Conservation (phyloP, 2,797 vertebrate genomes). For the Anomalospiza imberbis region DNA sequence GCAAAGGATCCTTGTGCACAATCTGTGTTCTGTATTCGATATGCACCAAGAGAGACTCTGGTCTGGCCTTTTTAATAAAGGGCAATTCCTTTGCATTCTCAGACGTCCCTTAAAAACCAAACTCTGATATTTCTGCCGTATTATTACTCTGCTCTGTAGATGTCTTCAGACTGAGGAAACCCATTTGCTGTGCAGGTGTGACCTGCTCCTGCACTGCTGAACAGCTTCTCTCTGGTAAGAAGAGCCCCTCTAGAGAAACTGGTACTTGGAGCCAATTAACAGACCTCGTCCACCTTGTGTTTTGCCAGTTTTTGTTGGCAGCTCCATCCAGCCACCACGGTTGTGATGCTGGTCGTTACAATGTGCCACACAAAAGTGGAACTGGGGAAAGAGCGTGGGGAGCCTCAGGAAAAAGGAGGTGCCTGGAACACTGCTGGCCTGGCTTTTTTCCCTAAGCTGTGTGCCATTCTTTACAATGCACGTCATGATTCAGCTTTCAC, state of each 20-base stretch:
- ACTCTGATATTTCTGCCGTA: constrained; percentile 12
- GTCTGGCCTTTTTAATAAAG: constrained; percentile 49
- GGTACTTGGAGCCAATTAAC: constrained; percentile 32
- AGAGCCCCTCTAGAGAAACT: constrained; percentile 18
- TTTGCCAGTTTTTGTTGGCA: constrained; percentile 54
- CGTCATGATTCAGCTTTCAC: not conserved
- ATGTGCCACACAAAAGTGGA: not conserved
- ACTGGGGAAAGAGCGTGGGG: not conserved
- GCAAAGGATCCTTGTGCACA: not conserved
- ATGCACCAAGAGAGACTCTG: constrained; percentile 5
- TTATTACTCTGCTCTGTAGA: constrained; percentile 31
- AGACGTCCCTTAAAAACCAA: constrained; percentile 49
- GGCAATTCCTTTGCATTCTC: constrained; percentile 54
- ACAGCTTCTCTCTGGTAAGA: constrained; percentile 19
- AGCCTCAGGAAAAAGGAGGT: not conserved
- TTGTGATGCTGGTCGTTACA: not conserved
- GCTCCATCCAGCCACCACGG: no score
- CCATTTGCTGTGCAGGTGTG: constrained; percentile 29
- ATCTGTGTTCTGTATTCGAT: constrained; percentile 20
- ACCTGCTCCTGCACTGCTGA: not conserved
- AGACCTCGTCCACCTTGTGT: constrained; percentile 23
- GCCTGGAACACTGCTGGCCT: not conserved
- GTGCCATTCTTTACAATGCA: not conserved
- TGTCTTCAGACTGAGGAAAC: constrained; percentile 37
- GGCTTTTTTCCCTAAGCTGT: not conserved